Percentiles rank a stretch among this genome's conserved stretches.
These are phyloP conservation scores for Mayetiola destructor DNA, from an alignment of 2,888 invertebrate species.

Conservation along the genomic window DNA sequence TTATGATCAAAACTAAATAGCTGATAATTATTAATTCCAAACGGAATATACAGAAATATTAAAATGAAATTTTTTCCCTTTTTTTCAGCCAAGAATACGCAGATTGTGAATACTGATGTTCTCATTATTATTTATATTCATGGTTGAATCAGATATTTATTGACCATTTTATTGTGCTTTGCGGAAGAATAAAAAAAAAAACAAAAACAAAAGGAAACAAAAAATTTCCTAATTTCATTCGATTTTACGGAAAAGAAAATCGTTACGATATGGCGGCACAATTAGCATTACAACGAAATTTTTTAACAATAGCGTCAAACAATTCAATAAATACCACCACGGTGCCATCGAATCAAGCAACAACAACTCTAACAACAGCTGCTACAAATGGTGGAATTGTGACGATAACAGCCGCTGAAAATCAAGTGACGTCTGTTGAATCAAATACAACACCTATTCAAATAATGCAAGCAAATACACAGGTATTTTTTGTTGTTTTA, in stretches of 20 bases:
- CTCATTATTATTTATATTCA: too few species aligned
- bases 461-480: background rate
- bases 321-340: constrained; percentile 14
- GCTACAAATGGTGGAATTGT: constrained; percentile 15
- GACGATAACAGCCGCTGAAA: constrained; percentile 12
- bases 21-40: background rate
- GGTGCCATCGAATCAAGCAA: constrained; percentile 15
- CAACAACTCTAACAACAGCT: constrained; percentile 11
- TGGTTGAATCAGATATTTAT: too few species aligned
- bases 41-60: background rate
- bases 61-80: background rate
- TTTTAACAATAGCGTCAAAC: constrained; percentile 27
- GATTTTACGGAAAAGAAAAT: background rate
- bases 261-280: constrained; percentile 28
- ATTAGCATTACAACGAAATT: constrained; percentile 32
- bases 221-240: background rate
- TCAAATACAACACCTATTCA: background rate
- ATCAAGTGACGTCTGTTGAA: background rate
- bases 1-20: too few species aligned
- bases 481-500: background rate
- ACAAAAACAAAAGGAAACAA: background rate
- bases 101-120: too few species aligned
- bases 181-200: background rate
- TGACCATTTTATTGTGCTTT: too few species aligned
- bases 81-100: background rate